These are phyloP conservation scores for Busseola fusca DNA, from an alignment of 2,888 invertebrate species.

Conservation along the genomic window DNA sequence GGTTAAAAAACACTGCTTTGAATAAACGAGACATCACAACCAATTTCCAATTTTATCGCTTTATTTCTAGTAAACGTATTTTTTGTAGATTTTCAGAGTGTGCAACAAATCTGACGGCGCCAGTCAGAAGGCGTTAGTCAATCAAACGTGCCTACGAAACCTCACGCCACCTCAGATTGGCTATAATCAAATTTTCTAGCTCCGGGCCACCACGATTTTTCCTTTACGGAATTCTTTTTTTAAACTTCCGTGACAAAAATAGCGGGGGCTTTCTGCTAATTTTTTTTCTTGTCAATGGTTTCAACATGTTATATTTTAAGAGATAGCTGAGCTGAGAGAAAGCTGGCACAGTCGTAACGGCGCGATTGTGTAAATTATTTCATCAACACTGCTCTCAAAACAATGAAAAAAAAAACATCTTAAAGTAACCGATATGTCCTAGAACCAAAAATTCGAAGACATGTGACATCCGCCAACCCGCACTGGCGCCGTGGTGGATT, in stretches of 20 bases:
- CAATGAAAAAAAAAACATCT: neutral
- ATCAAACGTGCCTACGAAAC: constrained; percentile 24
- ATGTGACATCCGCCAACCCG: neutral
- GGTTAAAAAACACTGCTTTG: neutral
- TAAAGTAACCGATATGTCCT: neutral
- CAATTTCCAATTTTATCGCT: neutral
- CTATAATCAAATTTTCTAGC: constrained; percentile 37
- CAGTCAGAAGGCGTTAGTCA: constrained; percentile 24
- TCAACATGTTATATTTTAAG: too few relatives aligned
- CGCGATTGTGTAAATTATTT: neutral
- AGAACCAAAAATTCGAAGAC: neutral
- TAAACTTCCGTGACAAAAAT: constrained; percentile 10
- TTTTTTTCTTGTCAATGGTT: neutral
- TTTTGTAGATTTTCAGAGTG: neutral
- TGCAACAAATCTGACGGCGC: constrained; percentile 3
- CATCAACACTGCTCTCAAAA: neutral
- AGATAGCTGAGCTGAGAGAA: too few relatives aligned
- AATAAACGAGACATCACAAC: neutral
- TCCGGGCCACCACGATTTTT: neutral
- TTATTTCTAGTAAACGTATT: neutral
- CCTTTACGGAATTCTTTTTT: constrained; percentile 6
- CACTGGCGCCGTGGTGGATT: neutral
- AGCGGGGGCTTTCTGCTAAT: too few relatives aligned
- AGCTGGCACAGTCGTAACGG: too few relatives aligned
- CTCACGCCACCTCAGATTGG: constrained; percentile 30